Conservation (phyloP, 2,113 vertebrate species). For the Pseudorhombus dupliciocellatus region DNA sequence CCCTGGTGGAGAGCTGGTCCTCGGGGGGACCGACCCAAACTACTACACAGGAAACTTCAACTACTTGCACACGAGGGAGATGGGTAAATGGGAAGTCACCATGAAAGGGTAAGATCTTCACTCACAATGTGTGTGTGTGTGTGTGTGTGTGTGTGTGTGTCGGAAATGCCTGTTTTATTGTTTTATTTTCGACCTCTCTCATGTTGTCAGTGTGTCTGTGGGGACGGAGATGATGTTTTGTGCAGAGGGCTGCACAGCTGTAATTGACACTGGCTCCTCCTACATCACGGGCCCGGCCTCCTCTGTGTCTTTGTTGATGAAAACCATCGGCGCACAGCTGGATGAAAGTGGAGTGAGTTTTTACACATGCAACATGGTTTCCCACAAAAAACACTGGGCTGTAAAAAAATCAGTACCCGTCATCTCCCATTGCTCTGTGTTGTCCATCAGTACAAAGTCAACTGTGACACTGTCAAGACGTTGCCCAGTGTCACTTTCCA, state of each 20-base stretch:
- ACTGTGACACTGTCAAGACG: conserved; percentile 86
- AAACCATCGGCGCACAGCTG: conserved; percentile 87
- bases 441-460: conserved; percentile 86
- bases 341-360: conserved; percentile 85
- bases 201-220: conserved; percentile 85
- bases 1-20: conserved; percentile 90
- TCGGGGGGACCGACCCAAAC: conserved; percentile 91
- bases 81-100: conserved; percentile 90
- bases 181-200: conserved; percentile 4
- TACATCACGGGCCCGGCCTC: conserved; percentile 92
- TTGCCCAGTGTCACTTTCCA: conserved; percentile 92
- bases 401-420: neutral
- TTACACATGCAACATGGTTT: conserved; percentile 31
- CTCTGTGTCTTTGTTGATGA: conserved; percentile 86
- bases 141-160: neutral
- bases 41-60: conserved; percentile 92
- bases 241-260: conserved; percentile 86
- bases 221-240: conserved; percentile 86
- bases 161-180: neutral
- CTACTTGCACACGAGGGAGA: conserved; percentile 85
- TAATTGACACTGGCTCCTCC: conserved; percentile 92
- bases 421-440: conserved; percentile 7
- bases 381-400: conserved; percentile 5
- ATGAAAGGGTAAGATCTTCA: conserved; percentile 90
- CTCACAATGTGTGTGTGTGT: neutral